phyloP scores from a whole-genome alignment of 2,888 invertebrate species.

The Homarus gammarus region DNA sequence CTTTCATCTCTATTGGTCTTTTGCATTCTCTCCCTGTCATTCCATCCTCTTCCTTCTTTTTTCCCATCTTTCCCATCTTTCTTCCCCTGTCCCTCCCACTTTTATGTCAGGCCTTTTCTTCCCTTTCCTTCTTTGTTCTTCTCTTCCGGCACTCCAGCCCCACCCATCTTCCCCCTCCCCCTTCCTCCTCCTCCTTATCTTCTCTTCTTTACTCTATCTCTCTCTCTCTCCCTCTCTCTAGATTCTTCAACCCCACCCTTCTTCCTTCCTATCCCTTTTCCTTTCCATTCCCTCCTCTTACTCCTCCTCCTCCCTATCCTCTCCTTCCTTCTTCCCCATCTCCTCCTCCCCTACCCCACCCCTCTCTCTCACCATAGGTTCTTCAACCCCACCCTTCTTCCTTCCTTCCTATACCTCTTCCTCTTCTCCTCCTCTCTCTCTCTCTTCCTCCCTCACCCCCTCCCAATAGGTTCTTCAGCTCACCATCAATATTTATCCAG shows the following conservation, averaged over 20 bases:
- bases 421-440: background rate
- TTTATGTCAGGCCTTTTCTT: background rate
- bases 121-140: background rate
- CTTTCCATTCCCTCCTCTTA: slow-evolving; percentile 1
- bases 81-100: background rate
- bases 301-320: background rate
- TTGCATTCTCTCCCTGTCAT: background rate
- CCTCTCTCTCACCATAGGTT: slow-evolving; percentile 19
- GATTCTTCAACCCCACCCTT: background rate
- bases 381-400: background rate
- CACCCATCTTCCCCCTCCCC: background rate
- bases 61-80: background rate
- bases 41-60: background rate
- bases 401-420: background rate
- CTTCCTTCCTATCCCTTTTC: background rate
- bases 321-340: background rate
- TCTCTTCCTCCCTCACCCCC: background rate
- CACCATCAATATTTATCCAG: slow-evolving; percentile 61
- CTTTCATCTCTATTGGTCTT: background rate
- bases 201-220: background rate
- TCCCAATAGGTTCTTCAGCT: slow-evolving; percentile 14
- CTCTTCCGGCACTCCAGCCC: too few relatives aligned
- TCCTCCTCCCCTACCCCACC: background rate
- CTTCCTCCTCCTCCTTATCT: background rate
- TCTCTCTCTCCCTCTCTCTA: background rate